Evolutionary conservation across 2,113 vertebrate genomes (phyloP).

Genomic region (Uria aalge): DNA sequence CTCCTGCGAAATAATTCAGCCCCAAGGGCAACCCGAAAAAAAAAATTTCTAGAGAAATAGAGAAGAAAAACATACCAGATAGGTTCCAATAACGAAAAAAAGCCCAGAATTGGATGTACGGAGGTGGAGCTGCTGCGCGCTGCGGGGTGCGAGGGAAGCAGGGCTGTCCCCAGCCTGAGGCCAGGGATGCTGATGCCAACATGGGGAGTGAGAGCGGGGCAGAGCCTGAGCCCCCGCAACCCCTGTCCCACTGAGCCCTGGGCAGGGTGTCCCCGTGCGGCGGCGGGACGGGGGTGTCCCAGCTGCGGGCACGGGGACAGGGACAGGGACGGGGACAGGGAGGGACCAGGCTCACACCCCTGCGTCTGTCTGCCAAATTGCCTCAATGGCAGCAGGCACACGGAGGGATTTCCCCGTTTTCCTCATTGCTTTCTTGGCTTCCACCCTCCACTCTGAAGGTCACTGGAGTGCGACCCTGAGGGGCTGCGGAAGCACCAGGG

Average conservation of each 20-base stretch:
- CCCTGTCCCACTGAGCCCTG: background rate
- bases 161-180: fast-evolving
- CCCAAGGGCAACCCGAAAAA: background rate
- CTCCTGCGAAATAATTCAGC: background rate
- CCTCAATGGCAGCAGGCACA: fast-evolving
- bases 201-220: fast-evolving
- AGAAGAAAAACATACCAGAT: fast-evolving
- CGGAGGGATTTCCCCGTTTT: background rate
- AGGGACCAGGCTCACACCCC: background rate
- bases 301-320: background rate
- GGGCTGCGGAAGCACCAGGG: background rate
- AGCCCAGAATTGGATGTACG: fast-evolving
- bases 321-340: background rate
- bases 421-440: background rate
- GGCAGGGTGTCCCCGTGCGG: background rate
- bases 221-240: fast-evolving
- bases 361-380: fast-evolving
- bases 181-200: background rate
- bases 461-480: fast-evolving
- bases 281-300: background rate
- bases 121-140: fast-evolving
- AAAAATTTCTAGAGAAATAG: background rate
- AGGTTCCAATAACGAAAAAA: background rate
- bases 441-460: fast-evolving
- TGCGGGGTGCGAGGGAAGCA: background rate